Evolutionary conservation across 2,797 vertebrate species (phyloP), one percentile per base, ranked within the genome.

Genomic region (Cuculus canorus): DNA sequence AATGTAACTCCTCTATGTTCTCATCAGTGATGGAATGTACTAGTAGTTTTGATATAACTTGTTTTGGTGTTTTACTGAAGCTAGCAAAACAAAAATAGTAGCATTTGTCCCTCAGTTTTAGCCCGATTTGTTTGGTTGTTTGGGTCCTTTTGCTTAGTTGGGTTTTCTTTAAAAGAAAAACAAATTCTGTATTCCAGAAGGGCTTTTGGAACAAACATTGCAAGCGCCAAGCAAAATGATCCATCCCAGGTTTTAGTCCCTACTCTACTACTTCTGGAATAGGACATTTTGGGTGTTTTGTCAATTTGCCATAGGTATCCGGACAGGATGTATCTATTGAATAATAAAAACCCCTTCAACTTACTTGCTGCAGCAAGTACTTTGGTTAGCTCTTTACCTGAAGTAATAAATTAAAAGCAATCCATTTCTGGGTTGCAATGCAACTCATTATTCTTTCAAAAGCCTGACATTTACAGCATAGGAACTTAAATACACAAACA

Each of bases 391-490:
- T 83, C 47, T 93, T 88, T 90, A 94, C 85, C 28, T 79, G 70
- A 93, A 75, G 43, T 48, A 82, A 91, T 88, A 93, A 94, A 85
- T 89, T 50, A 85, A 91, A 92, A 95, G 10, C 45, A 75, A 57
- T 19, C 65, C 21, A 83, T 93, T 86, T 79, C 72, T 72, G 30
- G 13, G 35, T 65, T 92, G 52, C 54, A 90, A 10, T 64, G 12
- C 45, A 91, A 77, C 41, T 82, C 13, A 47, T 78, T 84, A 37
- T 53, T 76, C 39, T 88, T 90, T 92, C 33, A 60, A 71, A 93
- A 82, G 22, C 30, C 30, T 80, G 60, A 57, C 37, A 83, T 80
- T 92, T 86, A 66, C 41, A 68, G 30, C 48, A 75, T 60, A 83
- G 27, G 22, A 89, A 89, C 41, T 86, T 81, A 89, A 93, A 86